Percentiles rank a stretch among this genome's conserved stretches.
phyloP scores from a whole-genome alignment of 2,888 invertebrate genomes.

The Clanis bilineata region DNA sequence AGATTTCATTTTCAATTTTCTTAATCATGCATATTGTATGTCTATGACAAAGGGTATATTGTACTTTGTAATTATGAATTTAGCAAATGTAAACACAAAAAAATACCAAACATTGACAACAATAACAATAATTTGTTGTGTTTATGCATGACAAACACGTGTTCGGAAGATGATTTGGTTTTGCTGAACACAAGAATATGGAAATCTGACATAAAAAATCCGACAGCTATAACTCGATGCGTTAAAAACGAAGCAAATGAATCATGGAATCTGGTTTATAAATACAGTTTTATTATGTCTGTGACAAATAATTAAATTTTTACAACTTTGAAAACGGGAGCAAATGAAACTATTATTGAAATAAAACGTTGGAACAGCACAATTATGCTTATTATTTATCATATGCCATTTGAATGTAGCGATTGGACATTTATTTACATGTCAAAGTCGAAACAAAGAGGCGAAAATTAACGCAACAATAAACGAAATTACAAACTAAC shows the following conservation, averaged over 20 bases:
- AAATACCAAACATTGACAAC: neutral
- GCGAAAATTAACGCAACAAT: neutral
- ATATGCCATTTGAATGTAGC: too few relatives aligned
- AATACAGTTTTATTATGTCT: neutral
- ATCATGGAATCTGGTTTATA: neutral
- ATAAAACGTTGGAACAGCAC: too few relatives aligned
- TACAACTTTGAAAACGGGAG: neutral
- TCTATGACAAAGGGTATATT: too few relatives aligned
- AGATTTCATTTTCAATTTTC: too few relatives aligned
- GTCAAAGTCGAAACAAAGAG: neutral
- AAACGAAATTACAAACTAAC: neutral
- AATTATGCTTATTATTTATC: too few relatives aligned
- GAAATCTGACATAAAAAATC: neutral
- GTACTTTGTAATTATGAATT: too few relatives aligned
- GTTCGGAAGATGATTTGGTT: neutral
- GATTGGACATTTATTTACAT: neutral
- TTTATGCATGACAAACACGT: neutral
- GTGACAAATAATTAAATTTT: neutral
- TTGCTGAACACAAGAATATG: neutral
- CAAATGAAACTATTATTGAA: neutral
- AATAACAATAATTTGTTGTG: neutral
- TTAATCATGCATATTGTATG: too few relatives aligned
- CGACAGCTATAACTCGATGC: neutral
- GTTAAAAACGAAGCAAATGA: neutral
- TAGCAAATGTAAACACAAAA: too few relatives aligned